Base-by-base conservation (phyloP, 1,140 invertebrate genomes). In the Cydia splendana region DNA sequence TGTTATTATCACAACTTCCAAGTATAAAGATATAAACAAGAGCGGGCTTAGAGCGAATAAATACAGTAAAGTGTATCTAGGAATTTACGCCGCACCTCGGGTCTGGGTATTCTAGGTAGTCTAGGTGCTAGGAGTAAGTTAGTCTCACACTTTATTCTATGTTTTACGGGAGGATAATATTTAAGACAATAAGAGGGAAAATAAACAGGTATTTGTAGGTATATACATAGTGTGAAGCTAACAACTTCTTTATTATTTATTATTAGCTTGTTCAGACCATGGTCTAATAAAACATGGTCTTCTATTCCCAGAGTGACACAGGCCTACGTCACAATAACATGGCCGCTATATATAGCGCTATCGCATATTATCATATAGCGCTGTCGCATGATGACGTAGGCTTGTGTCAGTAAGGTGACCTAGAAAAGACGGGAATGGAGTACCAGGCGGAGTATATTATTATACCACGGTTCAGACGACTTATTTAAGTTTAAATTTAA, bases 11-110 rank as follows among this genome's bases (percentile, higher is more conserved):
- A 42, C 15, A 57, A 18, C n/a, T 5, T 1, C 53, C 48, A n/a
- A 51, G 53, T 57, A 18, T 57, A 57, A 18, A 57, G 53, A 57
- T 57, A 57, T 57, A 57, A 57, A 57, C 53, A 57, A 62, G 57
- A 62, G 9, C 57, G n/a, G 53, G 57, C 20, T 24, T 24, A 62
- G 15, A 24, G 20, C 57, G 20, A 24, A 62, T 62, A 62, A 62
- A 62, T 10, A 18, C 4, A 57, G 13, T 18, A 18, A 57, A 57
- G 6, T 24, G 20, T 12, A 62, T 20, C 57, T 24, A 24, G 20
- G 57, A 24, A 62, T 62, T 62, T 62, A 24, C 57, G 57, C 57
- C n/a, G 13, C 18, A 4, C 4, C 53, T 18, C 6, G 53, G 51
- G 18, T 53, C 51, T 51, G 15, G 48, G 48, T 51, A n/a, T 0